Conservation (phyloP, 2,113 vertebrate genomes). For the Eulemur rufifrons region DNA sequence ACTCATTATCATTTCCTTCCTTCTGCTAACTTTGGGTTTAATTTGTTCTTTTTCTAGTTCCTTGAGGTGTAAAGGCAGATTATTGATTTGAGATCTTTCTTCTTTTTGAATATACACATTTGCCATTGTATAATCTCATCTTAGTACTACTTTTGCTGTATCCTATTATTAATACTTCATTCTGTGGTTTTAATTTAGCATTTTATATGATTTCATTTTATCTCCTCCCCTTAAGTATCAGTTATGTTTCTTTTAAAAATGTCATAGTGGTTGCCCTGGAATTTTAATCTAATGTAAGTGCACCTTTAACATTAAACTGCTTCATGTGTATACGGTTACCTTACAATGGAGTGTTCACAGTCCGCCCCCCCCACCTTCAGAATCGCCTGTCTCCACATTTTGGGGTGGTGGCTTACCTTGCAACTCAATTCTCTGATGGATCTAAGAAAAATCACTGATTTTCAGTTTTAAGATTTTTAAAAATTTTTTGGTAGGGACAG, state of each 20-base stretch:
- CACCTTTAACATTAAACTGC: not conserved
- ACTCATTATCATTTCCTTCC: not conserved
- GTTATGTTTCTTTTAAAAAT: not conserved
- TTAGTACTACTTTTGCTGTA: not conserved
- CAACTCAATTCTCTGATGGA: not conserved
- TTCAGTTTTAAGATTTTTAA: not conserved
- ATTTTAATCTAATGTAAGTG: not conserved
- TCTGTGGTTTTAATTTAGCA: not conserved
- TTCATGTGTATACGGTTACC: not conserved
- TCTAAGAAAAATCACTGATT: not conserved
- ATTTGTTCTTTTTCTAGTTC: not conserved
- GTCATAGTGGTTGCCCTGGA: not conserved
- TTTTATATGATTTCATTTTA: not conserved
- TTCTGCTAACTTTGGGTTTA: not conserved
- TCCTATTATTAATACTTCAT: not conserved
- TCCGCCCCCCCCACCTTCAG: not conserved
- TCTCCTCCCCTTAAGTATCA: not conserved
- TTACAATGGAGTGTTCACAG: not conserved
- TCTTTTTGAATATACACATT: not conserved
- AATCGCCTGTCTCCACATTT: not conserved
- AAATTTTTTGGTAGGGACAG: not conserved
- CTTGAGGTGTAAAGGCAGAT: not conserved
- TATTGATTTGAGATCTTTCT: not conserved
- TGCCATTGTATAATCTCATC: not conserved
- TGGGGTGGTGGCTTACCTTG: not conserved